phyloP scores from a whole-genome alignment of 2,113 vertebrate genomes.

The Ophiodon elongatus region DNA sequence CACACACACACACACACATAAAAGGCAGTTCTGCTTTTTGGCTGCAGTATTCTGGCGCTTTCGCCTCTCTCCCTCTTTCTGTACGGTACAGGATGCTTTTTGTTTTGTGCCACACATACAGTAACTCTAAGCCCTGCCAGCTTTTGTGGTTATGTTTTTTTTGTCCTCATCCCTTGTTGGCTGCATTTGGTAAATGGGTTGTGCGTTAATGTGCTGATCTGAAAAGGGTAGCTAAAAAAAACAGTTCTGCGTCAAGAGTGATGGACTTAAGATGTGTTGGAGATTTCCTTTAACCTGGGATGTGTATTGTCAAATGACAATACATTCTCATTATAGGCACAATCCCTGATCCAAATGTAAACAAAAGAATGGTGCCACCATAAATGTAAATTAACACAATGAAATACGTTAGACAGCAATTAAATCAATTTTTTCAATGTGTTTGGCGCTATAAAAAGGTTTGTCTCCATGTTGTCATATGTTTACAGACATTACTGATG shows the following conservation, averaged over 20 bases:
- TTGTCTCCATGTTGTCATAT: background rate
- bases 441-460: background rate
- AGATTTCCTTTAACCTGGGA: background rate
- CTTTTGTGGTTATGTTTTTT: conserved; percentile 38
- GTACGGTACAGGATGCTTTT: conserved; percentile 56
- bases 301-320: background rate
- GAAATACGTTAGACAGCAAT: background rate
- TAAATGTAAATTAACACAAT: background rate
- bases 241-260: conserved; percentile 1
- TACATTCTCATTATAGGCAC: conserved; percentile 19
- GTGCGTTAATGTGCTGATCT: conserved; percentile 46
- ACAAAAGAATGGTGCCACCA: background rate
- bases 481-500: background rate
- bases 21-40: conserved; percentile 55
- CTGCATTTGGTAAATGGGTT: conserved; percentile 31
- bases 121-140: conserved; percentile 31
- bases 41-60: conserved; percentile 75
- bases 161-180: conserved; percentile 28
- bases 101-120: conserved; percentile 56
- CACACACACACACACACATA: conserved; percentile 27
- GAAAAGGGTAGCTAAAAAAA: conserved; percentile 11
- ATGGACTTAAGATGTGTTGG: conserved; percentile 2
- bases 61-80: conserved; percentile 54
- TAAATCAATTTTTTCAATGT: background rate
- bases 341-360: conserved; percentile 17